A percentile compares a stretch with the other conserved stretches of the same genome.
phyloP scores from a whole-genome alignment of 2,888 invertebrate genomes.

The Pimpla rufipes region DNA sequence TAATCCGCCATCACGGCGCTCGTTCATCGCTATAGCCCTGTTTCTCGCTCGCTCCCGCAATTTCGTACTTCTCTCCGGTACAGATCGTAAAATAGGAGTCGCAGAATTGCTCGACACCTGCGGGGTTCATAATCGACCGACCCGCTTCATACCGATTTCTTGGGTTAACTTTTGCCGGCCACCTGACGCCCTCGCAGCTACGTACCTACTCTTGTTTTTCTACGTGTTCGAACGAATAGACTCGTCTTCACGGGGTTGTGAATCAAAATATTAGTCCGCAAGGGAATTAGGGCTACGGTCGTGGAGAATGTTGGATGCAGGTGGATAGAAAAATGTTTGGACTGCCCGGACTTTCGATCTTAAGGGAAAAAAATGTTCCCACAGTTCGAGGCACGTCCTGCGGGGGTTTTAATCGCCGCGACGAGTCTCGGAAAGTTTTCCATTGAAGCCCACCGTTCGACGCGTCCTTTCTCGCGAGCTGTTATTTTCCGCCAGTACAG shows the following conservation, averaged over 20 bases:
- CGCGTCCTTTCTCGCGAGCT: not conserved
- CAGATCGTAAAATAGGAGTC: not conserved
- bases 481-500: not conserved
- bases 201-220: slow-evolving; percentile 73
- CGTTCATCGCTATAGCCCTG: not conserved
- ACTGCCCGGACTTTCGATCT: slow-evolving; percentile 51
- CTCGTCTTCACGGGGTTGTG: slow-evolving; percentile 75
- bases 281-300: slow-evolving; percentile 66
- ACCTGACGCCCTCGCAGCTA: slow-evolving; percentile 70
- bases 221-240: slow-evolving; percentile 75
- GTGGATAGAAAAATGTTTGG: slow-evolving; percentile 73
- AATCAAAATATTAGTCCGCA: slow-evolving; percentile 79
- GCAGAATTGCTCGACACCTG: slow-evolving; percentile 17
- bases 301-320: slow-evolving; percentile 42
- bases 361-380: slow-evolving; percentile 48
- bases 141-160: slow-evolving; percentile 55
- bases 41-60: not conserved
- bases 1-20: not conserved
- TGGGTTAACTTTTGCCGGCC: slow-evolving; percentile 59
- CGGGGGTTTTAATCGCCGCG: slow-evolving; percentile 36
- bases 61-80: not conserved
- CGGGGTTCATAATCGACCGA: slow-evolving; percentile 51
- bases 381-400: slow-evolving; percentile 32
- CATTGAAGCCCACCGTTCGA: not conserved
- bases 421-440: not conserved